Evolutionary conservation across 2,888 invertebrate genomes (phyloP), one percentile per base, ranked within the genome.

Genomic region (Stenotaenia linearis): DNA sequence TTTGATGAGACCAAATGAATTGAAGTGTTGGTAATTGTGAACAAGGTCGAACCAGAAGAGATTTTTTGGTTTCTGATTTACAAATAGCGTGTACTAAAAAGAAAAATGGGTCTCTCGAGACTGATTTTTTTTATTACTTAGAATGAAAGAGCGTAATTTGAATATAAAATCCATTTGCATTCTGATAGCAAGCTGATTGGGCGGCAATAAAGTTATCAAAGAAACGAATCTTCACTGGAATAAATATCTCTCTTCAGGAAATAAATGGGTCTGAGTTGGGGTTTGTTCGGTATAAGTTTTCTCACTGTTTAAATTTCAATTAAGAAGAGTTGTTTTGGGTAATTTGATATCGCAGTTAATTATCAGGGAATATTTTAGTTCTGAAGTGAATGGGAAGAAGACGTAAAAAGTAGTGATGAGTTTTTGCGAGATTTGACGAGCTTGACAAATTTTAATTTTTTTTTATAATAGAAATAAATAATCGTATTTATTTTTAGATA

Each of bases 101-200:
- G 61, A 61, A 61, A 61, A 61, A 28, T 61, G 61, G 25, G 61
- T 15, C 61, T 28, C 61, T 61, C 1, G 25, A 10, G 61, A 61
- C 23, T 61, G 25, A 61, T 61, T 25, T 61, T 61, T 25, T 23
- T 61, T 61, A 23, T 23, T 25, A 61, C 61, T 25, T 12, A 25
- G 61, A 61, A 61, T 61, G 28, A 28, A 61, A 28, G 61, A 61
- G 61, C 61, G 25, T 61, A 23, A 61, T 61, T 61, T 61, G 61
- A 61, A 61, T 61, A 61, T 61, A 61, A 61, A 61, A 61, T 61
- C 61, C 61, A 61, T 61, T 61, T 61, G 61, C 61, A 61, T 61
- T 61, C 61, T 25, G 61, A 61, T 61, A 61, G 61, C 61, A 25
- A 61, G 61, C 61, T 61, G 61, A 61, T 61, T 61, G 61, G 61